Conservation (phyloP, 2,888 invertebrate species). For the Thymelicus sylvestris region DNA sequence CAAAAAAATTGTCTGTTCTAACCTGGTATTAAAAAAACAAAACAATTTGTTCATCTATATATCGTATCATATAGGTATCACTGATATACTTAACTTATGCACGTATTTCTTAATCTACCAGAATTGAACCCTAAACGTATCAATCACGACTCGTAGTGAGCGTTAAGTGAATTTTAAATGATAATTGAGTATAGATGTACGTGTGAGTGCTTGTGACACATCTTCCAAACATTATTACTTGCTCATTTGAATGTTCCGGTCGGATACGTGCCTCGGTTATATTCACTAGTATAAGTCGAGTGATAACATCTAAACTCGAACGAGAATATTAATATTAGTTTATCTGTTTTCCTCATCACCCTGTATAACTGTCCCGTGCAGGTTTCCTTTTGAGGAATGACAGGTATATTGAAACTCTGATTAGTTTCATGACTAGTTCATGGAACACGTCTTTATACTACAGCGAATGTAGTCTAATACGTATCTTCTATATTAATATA, state of each 20-base stretch:
- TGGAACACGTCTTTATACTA: background rate
- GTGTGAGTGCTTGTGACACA: background rate
- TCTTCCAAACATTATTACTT: background rate
- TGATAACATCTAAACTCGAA: conserved; percentile 6
- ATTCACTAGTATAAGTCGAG: background rate
- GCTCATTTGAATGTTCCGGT: conserved; percentile 14
- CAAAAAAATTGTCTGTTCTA: too few species aligned
- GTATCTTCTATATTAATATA: too few species aligned
- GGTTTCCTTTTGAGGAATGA: background rate
- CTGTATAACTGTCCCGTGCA: background rate
- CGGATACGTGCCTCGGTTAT: conserved; percentile 2
- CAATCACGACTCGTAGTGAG: background rate
- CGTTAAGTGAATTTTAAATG: background rate
- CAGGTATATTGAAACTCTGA: conserved; percentile 1
- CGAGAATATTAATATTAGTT: background rate
- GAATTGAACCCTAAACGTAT: background rate
- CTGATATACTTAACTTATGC: too few species aligned
- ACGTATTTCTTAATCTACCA: too few species aligned
- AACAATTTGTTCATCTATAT: too few species aligned
- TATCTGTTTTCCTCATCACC: background rate
- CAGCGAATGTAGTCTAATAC: background rate
- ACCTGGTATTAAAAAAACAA: too few species aligned
- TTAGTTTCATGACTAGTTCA: background rate
- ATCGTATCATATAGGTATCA: too few species aligned
- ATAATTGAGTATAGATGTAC: background rate